Conservation (phyloP, 1,140 invertebrate genomes). For the Panonychus citri region DNA sequence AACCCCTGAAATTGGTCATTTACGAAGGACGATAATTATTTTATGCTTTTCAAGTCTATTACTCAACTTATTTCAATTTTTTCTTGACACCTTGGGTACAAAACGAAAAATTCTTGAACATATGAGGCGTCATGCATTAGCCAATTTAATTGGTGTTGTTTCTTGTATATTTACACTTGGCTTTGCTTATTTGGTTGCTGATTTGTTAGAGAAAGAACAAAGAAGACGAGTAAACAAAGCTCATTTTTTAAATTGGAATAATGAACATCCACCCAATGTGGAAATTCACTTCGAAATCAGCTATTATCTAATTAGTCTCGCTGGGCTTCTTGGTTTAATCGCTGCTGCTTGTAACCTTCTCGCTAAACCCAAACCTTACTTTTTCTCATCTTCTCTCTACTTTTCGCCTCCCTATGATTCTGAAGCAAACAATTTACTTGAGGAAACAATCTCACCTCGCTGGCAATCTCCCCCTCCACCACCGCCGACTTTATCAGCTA, state of each 20-base stretch:
- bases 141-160: conserved; percentile 13
- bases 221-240: not conserved
- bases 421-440: not conserved
- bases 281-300: conserved; percentile 15
- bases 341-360: conserved; percentile 14
- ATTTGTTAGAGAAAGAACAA: conserved; percentile 12
- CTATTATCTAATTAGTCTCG: conserved; percentile 14
- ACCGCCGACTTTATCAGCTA: not conserved
- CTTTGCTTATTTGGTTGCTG: conserved; percentile 11
- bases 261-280: not conserved
- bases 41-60: conserved; percentile 14
- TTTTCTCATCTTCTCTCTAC: not conserved
- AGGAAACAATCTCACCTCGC: not conserved
- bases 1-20: conserved; percentile 11
- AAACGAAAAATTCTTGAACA: conserved; percentile 6
- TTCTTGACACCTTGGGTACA: conserved; percentile 12
- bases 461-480: not conserved
- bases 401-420: not conserved
- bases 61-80: conserved; percentile 13
- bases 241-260: not conserved
- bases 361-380: conserved; percentile 3
- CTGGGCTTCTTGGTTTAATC: conserved; percentile 12
- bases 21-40: conserved; percentile 11
- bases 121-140: conserved; percentile 10
- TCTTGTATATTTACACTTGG: conserved; percentile 13